Conservation (phyloP, 2,888 invertebrate species). For the Branchinecta sandiegonensis region DNA sequence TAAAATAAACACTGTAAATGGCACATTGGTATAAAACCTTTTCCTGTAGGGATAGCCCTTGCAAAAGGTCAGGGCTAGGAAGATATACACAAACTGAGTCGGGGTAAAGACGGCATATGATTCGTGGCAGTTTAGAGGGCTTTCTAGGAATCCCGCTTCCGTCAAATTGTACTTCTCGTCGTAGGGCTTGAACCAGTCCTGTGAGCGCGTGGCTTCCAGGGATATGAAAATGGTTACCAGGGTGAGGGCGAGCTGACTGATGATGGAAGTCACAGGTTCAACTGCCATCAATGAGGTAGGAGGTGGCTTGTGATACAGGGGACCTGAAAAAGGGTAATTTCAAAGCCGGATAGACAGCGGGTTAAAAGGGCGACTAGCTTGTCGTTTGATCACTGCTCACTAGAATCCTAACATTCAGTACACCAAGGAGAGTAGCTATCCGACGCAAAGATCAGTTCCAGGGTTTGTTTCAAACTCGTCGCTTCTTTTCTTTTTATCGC, state of each 20-base stretch:
- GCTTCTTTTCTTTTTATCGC: too few relatives aligned
- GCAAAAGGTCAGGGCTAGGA: conserved; percentile 70
- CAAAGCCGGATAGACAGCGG: too few relatives aligned
- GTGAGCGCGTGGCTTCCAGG: conserved; percentile 30
- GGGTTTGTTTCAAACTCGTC: too few relatives aligned
- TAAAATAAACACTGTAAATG: conserved; percentile 52
- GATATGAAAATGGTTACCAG: neutral
- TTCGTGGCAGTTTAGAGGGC: conserved; percentile 48
- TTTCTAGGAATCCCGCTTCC: neutral
- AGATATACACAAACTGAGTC: conserved; percentile 81
- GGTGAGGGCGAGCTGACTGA: conserved; percentile 52
- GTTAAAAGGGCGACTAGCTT: too few relatives aligned
- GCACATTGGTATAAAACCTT: conserved; percentile 64
- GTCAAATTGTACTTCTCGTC: conserved; percentile 19
- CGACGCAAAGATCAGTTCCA: too few relatives aligned
- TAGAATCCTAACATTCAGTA: too few relatives aligned
- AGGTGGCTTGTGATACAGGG: conserved; percentile 45
- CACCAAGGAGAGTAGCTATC: too few relatives aligned
- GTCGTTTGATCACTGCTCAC: too few relatives aligned
- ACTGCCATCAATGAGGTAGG: conserved; percentile 61
- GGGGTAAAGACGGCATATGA: conserved; percentile 72
- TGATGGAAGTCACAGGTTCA: conserved; percentile 57
- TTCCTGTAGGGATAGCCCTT: conserved; percentile 79
- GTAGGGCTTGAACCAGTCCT: conserved; percentile 38
- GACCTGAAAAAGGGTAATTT: conserved; percentile 19